Conservation (phyloP, 2,113 vertebrate species). For the Romanogobio albipinnatus region DNA sequence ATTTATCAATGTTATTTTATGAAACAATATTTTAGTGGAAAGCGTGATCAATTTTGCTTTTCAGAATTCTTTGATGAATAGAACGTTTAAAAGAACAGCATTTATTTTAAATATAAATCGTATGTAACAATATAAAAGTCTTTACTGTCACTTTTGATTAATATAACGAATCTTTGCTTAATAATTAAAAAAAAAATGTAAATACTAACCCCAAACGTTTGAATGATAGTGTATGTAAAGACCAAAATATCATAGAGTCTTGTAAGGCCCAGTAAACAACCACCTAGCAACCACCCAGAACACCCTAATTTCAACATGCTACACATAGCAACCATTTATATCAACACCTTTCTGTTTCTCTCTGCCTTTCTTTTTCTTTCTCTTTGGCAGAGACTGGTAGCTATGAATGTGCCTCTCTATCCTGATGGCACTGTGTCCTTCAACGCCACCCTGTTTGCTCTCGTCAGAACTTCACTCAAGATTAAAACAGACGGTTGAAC, state of each 20-base stretch:
- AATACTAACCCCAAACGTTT: too few relatives aligned
- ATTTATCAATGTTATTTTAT: too few relatives aligned
- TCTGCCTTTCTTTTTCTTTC: neutral
- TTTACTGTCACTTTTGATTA: neutral
- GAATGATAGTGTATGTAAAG: neutral
- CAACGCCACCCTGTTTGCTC: conserved; percentile 89
- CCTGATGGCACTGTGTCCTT: conserved; percentile 90
- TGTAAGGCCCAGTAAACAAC: neutral
- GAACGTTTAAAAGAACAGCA: neutral
- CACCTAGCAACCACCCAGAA: neutral
- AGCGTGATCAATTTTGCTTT: too few relatives aligned
- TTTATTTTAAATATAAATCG: neutral
- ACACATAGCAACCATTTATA: neutral
- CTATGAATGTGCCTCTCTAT: conserved; percentile 93
- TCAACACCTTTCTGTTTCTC: conserved; percentile 18
- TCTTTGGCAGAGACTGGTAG: conserved; percentile 82
- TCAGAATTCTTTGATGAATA: too few relatives aligned
- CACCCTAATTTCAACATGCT: neutral
- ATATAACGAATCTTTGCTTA: neutral
- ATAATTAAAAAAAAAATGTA: neutral
- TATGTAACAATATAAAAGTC: neutral
- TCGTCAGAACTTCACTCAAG: conserved; percentile 89
- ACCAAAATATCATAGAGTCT: neutral
- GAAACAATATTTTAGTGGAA: too few relatives aligned
- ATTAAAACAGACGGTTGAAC: conserved; percentile 87